Evolutionary conservation across 92 coral and sea anemone genomes (phyloP).

Genomic region (Montipora capitata): DNA sequence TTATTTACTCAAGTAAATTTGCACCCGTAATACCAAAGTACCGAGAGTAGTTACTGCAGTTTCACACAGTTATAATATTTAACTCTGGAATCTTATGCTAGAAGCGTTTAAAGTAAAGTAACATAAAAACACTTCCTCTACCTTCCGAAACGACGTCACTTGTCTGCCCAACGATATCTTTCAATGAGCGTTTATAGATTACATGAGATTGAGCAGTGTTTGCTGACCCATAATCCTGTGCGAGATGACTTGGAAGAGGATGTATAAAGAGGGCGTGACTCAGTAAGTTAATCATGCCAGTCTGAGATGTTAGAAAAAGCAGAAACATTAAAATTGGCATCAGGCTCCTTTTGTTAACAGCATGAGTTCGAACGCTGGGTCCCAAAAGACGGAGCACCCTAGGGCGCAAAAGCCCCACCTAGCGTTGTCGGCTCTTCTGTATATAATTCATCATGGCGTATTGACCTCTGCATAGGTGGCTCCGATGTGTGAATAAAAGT

Average conservation of each 20-base stretch:
- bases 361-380: no score
- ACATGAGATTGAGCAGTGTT: constrained; percentile 78
- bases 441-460: no score
- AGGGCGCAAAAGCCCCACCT: no score
- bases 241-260: constrained; percentile 83
- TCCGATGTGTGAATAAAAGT: no score
- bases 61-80: no score
- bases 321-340: background rate
- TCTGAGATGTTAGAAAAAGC: constrained; percentile 49
- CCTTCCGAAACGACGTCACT: constrained; percentile 76
- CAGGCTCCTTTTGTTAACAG: no score
- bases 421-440: no score
- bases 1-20: no score
- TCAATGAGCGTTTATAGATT: constrained; percentile 67
- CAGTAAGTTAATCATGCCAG: constrained; percentile 79
- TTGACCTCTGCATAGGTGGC: no score
- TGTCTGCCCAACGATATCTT: constrained; percentile 32
- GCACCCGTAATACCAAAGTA: no score
- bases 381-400: no score
- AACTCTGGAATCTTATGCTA: background rate
- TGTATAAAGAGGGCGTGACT: constrained; percentile 77
- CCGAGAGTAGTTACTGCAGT: no score
- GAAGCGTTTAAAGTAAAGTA: background rate
- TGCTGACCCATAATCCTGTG: constrained; percentile 65
- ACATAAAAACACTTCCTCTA: background rate